phyloP scores from a whole-genome alignment of 2,113 vertebrate genomes.

The Bagarius yarrelli region DNA sequence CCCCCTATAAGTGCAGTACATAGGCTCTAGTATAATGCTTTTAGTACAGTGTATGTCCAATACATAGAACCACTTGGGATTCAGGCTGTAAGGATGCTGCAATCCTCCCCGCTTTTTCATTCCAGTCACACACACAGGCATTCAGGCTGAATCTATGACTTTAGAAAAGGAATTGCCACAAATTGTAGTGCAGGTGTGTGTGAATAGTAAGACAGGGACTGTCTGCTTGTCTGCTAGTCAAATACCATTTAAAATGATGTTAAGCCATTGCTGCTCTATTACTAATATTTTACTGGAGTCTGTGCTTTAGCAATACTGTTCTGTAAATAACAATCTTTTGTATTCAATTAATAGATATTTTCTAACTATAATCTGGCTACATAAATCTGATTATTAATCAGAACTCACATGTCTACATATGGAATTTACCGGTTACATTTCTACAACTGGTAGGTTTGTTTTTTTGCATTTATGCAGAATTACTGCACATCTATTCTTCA shows the following conservation, averaged over 20 bases:
- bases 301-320: background rate
- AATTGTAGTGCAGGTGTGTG: background rate
- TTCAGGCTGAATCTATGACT: conserved; percentile 19
- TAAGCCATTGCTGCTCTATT: background rate
- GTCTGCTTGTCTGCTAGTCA: background rate
- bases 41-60: conserved; percentile 20
- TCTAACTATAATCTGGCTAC: background rate
- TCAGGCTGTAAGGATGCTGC: conserved; percentile 37
- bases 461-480: background rate
- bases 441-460: background rate
- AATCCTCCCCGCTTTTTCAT: conserved; percentile 48
- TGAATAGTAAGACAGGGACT: conserved; percentile 2
- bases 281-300: background rate
- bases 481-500: too few species aligned
- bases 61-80: conserved; percentile 28
- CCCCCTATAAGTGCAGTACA: conserved; percentile 21
- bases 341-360: background rate
- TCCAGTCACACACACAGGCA: conserved; percentile 31
- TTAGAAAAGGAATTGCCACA: conserved; percentile 25
- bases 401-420: background rate
- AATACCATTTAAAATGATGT: background rate
- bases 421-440: background rate
- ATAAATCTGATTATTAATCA: background rate
- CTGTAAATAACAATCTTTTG: background rate
- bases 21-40: conserved; percentile 24